Evolutionary conservation across 2,888 invertebrate genomes (phyloP).

Genomic region (Diplolepis rosae): DNA sequence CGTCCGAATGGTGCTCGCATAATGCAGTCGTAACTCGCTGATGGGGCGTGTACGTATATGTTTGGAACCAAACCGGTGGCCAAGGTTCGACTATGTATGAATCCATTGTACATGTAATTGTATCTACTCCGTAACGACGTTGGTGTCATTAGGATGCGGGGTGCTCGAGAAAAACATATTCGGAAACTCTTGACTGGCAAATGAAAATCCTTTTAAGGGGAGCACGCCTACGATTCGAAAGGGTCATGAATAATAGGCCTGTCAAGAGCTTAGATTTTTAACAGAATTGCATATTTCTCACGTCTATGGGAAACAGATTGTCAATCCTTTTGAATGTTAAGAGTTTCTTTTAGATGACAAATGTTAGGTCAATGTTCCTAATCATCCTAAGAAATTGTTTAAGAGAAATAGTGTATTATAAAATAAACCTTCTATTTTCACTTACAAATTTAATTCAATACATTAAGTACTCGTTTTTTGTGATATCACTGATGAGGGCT

Average conservation of each 20-base stretch:
- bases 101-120: slow-evolving; percentile 17
- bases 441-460: too few species aligned
- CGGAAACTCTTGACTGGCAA: slow-evolving; percentile 30
- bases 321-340: neutral
- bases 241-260: slow-evolving; percentile 31
- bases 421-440: too few species aligned
- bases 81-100: slow-evolving; percentile 15
- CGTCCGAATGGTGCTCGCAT: slow-evolving; percentile 42
- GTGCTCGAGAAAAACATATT: slow-evolving; percentile 31
- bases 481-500: too few species aligned
- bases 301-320: slow-evolving; percentile 20
- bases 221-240: slow-evolving; percentile 27
- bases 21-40: slow-evolving; percentile 40
- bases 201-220: slow-evolving; percentile 57
- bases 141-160: slow-evolving; percentile 29
- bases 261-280: neutral
- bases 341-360: neutral
- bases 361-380: too few species aligned
- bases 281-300: slow-evolving; percentile 21
- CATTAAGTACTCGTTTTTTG: too few species aligned
- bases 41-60: neutral
- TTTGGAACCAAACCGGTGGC: slow-evolving; percentile 22
- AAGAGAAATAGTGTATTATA: too few species aligned
- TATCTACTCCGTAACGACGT: slow-evolving; percentile 29
- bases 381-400: too few species aligned